Evolutionary conservation across 2,113 vertebrate species (phyloP).

Genomic region (Hydrolagus affinis): DNA sequence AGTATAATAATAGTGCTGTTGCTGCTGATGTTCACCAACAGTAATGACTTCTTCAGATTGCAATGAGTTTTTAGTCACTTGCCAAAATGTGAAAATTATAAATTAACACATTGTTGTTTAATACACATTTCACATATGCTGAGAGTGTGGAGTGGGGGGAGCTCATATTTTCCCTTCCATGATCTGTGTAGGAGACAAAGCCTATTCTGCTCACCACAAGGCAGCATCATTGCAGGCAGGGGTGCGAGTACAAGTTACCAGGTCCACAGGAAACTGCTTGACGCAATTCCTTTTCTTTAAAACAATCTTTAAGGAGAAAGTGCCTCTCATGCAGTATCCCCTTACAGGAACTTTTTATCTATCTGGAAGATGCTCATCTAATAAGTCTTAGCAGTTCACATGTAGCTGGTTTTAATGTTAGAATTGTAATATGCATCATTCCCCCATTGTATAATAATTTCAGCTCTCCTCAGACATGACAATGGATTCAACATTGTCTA

Average conservation of each 20-base stretch:
- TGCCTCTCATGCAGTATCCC: background rate
- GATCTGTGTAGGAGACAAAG: background rate
- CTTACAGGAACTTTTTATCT: too few species aligned
- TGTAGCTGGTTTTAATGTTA: background rate
- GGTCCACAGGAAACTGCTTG: background rate
- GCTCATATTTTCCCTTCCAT: background rate
- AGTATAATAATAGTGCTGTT: conserved; percentile 21
- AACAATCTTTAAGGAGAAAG: background rate
- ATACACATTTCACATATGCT: conserved; percentile 21
- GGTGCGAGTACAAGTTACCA: background rate
- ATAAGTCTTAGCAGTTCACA: background rate
- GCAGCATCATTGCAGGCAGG: background rate
- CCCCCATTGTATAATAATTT: background rate
- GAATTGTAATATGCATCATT: background rate
- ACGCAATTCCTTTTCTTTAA: background rate
- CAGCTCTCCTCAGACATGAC: too few species aligned
- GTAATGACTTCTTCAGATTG: conserved; percentile 29
- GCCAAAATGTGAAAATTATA: conserved; percentile 32
- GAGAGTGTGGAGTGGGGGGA: background rate
- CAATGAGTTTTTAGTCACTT: conserved; percentile 9
- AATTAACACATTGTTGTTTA: conserved; percentile 25
- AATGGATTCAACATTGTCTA: too few species aligned
- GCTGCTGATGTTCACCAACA: conserved; percentile 9
- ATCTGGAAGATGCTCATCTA: background rate
- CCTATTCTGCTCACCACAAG: background rate